Base-by-base conservation (phyloP, 1,140 invertebrate genomes). In the Parasteatoda tepidariorum region DNA sequence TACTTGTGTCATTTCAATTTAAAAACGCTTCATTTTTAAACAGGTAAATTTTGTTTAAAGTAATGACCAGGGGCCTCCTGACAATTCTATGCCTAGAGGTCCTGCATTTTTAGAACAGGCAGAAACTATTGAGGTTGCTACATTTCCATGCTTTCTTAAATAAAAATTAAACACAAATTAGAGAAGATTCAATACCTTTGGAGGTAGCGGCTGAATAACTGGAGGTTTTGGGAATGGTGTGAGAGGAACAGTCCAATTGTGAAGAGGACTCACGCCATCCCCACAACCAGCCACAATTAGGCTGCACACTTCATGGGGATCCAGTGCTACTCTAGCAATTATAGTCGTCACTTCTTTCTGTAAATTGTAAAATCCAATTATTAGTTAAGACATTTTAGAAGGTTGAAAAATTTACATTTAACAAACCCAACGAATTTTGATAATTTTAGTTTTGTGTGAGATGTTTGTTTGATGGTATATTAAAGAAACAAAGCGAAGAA, bases 201-300 rank as follows among this genome's bases (percentile, higher is more conserved):
- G 83, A 41, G 66, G 48, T 0, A 15, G 41, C 26, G 30, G 26
- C 13, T 66, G 74, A 3, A 15, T 54, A 24, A 48, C 73, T 26
- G 91, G 88, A 15, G 95, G 95, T 88, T 97, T 97, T 0, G 94
- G 93, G 30, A 96, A 94, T 0, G 95, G 95, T 3, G 96, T 95
- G 86, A 97, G 95, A 3, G 93, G 92, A 0, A 97, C 94, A 87
- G 94, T 93, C 96, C 96, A 97, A 83, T 97, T 95, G 86, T 96
- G 95, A 31, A 94, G 93, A 0, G 95, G 95, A 89, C 96, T 96
- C 81, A 84, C 86, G 24, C 78, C 82, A 13, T 78, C 93, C 2
- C 94, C 95, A 87, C 96, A 97, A 30, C 94, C 95, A 86, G 96
- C 95, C 0, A 95, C 95, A 55, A 97, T 95, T 87, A 97, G 95